A percentile compares a stretch with the other conserved stretches of the same genome.
phyloP scores from a whole-genome alignment of 2,113 vertebrate genomes.

The Suncus etruscus region DNA sequence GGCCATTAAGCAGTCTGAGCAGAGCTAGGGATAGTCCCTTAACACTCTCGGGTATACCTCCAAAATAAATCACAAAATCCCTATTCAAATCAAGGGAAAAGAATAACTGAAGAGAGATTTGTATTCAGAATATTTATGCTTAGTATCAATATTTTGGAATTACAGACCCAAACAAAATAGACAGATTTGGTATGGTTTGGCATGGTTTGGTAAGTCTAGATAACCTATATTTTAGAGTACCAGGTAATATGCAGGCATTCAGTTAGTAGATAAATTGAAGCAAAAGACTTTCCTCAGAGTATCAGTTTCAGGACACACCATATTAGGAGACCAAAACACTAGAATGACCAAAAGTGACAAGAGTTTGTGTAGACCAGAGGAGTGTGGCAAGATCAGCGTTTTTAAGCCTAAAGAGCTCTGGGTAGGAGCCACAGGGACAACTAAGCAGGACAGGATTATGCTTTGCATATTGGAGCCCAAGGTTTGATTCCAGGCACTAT shows the following conservation, averaged over 20 bases:
- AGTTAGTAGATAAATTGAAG: neutral
- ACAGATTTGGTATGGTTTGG: neutral
- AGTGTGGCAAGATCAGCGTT: conserved; percentile 2
- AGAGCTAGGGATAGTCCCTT: too few species aligned
- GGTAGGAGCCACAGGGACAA: too few species aligned
- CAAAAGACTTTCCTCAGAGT: too few species aligned
- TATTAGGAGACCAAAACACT: conserved; percentile 9
- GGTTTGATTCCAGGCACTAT: too few species aligned
- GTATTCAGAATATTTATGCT: neutral
- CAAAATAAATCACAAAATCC: too few species aligned
- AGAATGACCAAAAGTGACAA: conserved; percentile 1
- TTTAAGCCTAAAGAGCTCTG: neutral
- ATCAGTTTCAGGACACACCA: neutral
- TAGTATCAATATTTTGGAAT: conserved; percentile 53
- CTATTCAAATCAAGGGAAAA: neutral
- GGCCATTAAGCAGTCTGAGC: too few species aligned
- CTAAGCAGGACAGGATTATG: too few species aligned
- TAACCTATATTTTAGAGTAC: too few species aligned
- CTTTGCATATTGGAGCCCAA: too few species aligned
- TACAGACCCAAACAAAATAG: neutral
- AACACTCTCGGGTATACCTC: too few species aligned
- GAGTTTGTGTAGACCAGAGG: conserved; percentile 2
- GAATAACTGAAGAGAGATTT: conserved; percentile 41
- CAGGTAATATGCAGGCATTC: neutral
- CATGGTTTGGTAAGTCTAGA: neutral